Evolutionary conservation across 2,888 invertebrate genomes (phyloP).

Genomic region (Chrysodeixis includens): DNA sequence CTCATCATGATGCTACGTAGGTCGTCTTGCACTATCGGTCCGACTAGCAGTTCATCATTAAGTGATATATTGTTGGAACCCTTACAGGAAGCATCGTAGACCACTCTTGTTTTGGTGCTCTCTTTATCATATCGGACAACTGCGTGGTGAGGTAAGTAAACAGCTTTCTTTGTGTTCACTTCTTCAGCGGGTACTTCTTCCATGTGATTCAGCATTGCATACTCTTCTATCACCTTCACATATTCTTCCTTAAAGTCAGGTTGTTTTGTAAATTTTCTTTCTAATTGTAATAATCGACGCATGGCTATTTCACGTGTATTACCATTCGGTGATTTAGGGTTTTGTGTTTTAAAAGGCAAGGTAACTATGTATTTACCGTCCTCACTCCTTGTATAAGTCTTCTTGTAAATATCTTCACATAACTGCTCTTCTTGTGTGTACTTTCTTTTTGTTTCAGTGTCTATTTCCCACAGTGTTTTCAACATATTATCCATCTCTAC

Average conservation of each 20-base stretch:
- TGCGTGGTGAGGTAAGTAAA: constrained; percentile 60
- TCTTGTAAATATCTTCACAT: constrained; percentile 22
- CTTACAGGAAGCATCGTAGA: constrained; percentile 40
- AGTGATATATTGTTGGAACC: constrained; percentile 35
- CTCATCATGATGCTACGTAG: constrained; percentile 54
- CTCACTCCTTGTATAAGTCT: background rate
- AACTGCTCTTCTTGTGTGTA: constrained; percentile 18
- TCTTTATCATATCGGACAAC: constrained; percentile 53
- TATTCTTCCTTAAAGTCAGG: constrained; percentile 38
- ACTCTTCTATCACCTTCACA: constrained; percentile 49
- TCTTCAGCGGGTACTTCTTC: constrained; percentile 45
- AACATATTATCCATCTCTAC: constrained; percentile 12
- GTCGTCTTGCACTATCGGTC: constrained; percentile 51
- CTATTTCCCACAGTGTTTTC: constrained; percentile 17
- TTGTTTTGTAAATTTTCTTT: constrained; percentile 31
- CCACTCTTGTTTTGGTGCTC: constrained; percentile 50
- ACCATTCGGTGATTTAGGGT: constrained; percentile 13
- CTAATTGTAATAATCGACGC: constrained; percentile 8
- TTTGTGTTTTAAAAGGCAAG: constrained; percentile 16
- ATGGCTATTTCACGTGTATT: constrained; percentile 16
- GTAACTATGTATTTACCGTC: constrained; percentile 18
- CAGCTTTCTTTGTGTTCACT: constrained; percentile 14
- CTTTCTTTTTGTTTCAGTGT: background rate
- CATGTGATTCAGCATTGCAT: constrained; percentile 45
- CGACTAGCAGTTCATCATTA: constrained; percentile 53